Conservation (phyloP, 2,797 vertebrate genomes). For the Parauchenoglanis punctatus region DNA sequence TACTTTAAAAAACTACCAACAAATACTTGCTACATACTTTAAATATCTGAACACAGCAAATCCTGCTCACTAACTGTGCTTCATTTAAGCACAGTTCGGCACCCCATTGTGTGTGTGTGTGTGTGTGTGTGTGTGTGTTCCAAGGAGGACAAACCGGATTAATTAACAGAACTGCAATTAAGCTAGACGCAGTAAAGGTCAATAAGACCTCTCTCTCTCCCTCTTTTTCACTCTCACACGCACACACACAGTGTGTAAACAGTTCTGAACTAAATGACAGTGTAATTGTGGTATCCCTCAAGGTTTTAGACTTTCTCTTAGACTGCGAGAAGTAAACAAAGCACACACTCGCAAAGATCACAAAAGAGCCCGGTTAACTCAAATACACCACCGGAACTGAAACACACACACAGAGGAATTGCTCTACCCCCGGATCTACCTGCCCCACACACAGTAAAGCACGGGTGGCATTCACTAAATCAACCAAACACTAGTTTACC, state of each 20-base stretch:
- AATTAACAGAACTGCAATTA: slow-evolving; percentile 47
- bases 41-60: slow-evolving; percentile 40
- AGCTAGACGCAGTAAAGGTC: slow-evolving; percentile 2
- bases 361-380: slow-evolving; percentile 40
- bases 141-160: slow-evolving; percentile 23
- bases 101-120: slow-evolving; percentile 34
- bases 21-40: slow-evolving; percentile 44
- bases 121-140: slow-evolving; percentile 10
- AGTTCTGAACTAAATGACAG: slow-evolving; percentile 50
- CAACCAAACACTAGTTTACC: slow-evolving; percentile 13
- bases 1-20: slow-evolving; percentile 16
- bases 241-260: slow-evolving; percentile 44
- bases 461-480: slow-evolving; percentile 48
- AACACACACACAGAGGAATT: slow-evolving; percentile 24
- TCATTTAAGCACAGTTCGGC: slow-evolving; percentile 29
- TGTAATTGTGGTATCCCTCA: slow-evolving; percentile 50
- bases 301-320: slow-evolving; percentile 49
- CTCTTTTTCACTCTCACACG: slow-evolving; percentile 2
- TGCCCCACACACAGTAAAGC: slow-evolving; percentile 48
- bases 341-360: slow-evolving; percentile 35
- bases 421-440: slow-evolving; percentile 39
- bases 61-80: slow-evolving; percentile 2
- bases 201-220: slow-evolving; percentile 1
- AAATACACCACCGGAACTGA: slow-evolving; percentile 25
- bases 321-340: slow-evolving; percentile 54